Evolutionary conservation across 1,140 invertebrate species (phyloP), one percentile per base, ranked within the genome.

Genomic region (Spodoptera frugiperda): DNA sequence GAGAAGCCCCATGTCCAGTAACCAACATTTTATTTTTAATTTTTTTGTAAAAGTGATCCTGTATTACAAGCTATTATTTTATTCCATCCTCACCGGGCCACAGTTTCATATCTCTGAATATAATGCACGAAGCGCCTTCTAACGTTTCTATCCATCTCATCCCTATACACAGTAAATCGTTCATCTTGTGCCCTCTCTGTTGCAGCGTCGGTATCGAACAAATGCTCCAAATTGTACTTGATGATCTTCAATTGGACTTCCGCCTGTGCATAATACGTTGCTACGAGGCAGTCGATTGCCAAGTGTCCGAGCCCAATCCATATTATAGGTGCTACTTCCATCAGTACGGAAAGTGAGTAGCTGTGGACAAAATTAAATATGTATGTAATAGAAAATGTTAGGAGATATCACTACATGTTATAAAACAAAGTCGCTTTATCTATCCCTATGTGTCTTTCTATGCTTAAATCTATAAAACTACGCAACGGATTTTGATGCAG

Each of bases 241-340:
- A 84, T 74, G 4, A 84, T 84, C 57, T 79, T 79, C 65, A 84
- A 44, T 55, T 84, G 80, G 0, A 76, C 76, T 48, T 57, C 61
- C 1, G 76, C 74, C 33, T 80, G 80, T 0, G 75, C 65, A 51
- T 79, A 84, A 61, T 80, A 80, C 11, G 67, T 53, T 2, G 70
- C 72, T 19, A 82, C 46, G n/a, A 76, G 10, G 19, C 30, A 71
- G 54, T 84, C 82, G n/a, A 84, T 11, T 0, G 68, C 39, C 12
- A 82, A 9, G 17, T 80, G 80, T 0, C 80, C 78, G 21, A 70
- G 68, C 1, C 76, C 80, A 5, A 79, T 54, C 76, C 78, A 82
- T 3, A 65, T 3, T 30, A 79, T 0, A 4, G 70, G 48, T 11
- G 30, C 0, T 1, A 51, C 30, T 53, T 82, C 73, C 10, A 72